Evolutionary conservation across 2,113 vertebrate genomes (phyloP).

Genomic region (Mormoops blainvillei): DNA sequence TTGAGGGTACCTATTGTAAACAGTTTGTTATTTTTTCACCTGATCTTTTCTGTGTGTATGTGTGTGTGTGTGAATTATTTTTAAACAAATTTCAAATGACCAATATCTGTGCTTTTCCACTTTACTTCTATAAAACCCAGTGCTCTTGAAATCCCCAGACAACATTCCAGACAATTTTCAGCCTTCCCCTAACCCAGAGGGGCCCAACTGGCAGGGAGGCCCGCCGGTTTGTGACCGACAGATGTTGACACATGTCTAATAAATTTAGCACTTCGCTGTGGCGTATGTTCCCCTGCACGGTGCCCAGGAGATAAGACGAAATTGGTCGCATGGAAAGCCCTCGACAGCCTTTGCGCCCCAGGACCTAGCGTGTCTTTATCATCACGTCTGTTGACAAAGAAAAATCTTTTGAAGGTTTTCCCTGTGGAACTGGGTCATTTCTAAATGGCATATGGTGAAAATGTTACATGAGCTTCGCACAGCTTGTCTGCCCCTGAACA

Average conservation of each 20-base stretch:
- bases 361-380: slow-evolving; percentile 46
- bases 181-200: background rate
- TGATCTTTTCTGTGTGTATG: background rate
- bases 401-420: slow-evolving; percentile 8
- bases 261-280: background rate
- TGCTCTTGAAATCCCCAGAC: background rate
- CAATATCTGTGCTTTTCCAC: background rate
- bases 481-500: background rate
- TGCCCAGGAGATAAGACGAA: background rate
- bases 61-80: background rate
- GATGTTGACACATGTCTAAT: background rate
- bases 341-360: background rate
- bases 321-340: background rate
- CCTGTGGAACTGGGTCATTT: background rate
- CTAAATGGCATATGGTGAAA: background rate
- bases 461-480: background rate
- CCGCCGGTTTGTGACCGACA: background rate
- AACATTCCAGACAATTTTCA: background rate
- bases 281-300: background rate
- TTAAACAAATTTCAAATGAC: background rate
- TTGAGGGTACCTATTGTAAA: background rate
- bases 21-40: background rate
- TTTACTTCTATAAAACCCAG: background rate
- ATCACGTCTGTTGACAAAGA: slow-evolving; percentile 57
- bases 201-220: background rate